phyloP scores from a whole-genome alignment of 2,888 invertebrate species.

The Yponomeuta malinellus region DNA sequence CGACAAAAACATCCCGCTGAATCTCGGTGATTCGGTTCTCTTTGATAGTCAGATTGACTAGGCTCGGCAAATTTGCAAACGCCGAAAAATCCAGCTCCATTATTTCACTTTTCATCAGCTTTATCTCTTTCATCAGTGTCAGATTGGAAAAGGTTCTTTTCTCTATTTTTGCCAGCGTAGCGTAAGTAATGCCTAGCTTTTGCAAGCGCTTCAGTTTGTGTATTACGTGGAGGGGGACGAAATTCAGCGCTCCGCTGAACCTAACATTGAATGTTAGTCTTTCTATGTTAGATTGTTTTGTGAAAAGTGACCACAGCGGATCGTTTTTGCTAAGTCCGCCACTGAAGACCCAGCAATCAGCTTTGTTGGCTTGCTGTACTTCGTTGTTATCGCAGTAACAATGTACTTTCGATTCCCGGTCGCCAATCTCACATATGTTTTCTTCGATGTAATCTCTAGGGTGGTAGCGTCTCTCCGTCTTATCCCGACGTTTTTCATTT shows the following conservation, averaged over 20 bases:
- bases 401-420: slow-evolving; percentile 74
- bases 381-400: slow-evolving; percentile 80
- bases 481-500: slow-evolving; percentile 72
- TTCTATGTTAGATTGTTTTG: slow-evolving; percentile 80
- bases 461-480: slow-evolving; percentile 63
- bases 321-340: slow-evolving; percentile 77
- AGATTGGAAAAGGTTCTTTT: slow-evolving; percentile 85
- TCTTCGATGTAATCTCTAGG: slow-evolving; percentile 50
- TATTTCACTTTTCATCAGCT: slow-evolving; percentile 83
- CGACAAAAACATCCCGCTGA: slow-evolving; percentile 84
- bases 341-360: slow-evolving; percentile 87
- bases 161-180: slow-evolving; percentile 81
- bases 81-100: slow-evolving; percentile 80
- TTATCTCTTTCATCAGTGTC: slow-evolving; percentile 81
- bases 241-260: slow-evolving; percentile 80
- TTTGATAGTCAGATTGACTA: slow-evolving; percentile 83
- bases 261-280: slow-evolving; percentile 82
- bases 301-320: slow-evolving; percentile 82
- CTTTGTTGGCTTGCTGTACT: slow-evolving; percentile 77
- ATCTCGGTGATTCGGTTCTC: slow-evolving; percentile 86
- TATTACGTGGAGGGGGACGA: slow-evolving; percentile 81
- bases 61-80: slow-evolving; percentile 82
- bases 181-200: slow-evolving; percentile 82
- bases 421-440: slow-evolving; percentile 77
- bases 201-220: slow-evolving; percentile 79